Conservation (phyloP, 2,113 vertebrate genomes). For the Cichladusa arquata region DNA sequence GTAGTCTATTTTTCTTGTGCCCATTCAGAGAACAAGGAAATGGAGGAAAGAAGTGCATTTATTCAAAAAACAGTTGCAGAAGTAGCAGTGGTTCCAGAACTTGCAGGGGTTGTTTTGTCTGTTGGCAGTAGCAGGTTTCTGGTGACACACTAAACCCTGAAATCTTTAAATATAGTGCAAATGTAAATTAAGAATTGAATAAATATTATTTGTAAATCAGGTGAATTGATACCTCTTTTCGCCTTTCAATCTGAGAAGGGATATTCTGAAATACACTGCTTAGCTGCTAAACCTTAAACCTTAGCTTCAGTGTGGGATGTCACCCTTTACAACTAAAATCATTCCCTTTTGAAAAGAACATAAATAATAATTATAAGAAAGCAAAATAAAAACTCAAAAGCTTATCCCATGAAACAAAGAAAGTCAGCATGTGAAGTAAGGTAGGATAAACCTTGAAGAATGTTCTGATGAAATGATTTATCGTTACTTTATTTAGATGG, state of each 20-base stretch:
- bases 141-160: neutral
- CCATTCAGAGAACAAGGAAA: conserved; percentile 7
- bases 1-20: neutral
- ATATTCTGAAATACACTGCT: neutral
- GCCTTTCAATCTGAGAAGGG: neutral
- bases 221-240: neutral
- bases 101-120: conserved; percentile 15
- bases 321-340: neutral
- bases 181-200: neutral
- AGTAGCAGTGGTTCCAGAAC: conserved; percentile 49
- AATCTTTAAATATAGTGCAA: conserved; percentile 24
- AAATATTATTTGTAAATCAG: neutral
- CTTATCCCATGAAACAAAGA: neutral
- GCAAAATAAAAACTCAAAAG: neutral
- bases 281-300: neutral
- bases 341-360: neutral
- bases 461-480: neutral
- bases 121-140: conserved; percentile 15
- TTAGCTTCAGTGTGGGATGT: neutral
- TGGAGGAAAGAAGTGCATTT: neutral
- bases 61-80: conserved; percentile 12
- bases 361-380: neutral
- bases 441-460: neutral
- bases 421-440: neutral
- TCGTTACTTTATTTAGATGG: neutral